Base-by-base conservation (phyloP, 2,797 vertebrate species). In the Tragopan temminckii region DNA sequence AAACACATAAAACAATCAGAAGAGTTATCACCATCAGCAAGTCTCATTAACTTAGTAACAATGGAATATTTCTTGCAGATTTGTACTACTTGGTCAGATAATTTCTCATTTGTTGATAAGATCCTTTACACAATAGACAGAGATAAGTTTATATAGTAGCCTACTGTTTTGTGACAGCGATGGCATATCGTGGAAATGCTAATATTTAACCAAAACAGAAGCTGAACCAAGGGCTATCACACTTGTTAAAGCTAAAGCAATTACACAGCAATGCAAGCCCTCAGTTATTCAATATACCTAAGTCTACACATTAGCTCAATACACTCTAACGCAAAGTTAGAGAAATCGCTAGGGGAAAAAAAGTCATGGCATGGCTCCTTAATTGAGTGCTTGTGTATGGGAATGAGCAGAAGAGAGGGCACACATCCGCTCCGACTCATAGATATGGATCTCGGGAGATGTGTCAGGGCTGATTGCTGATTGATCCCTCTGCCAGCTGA, bases 401-500 rank as follows among this genome's bases (percentile, higher is more conserved):
- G 80, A 67, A 63, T 1, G 48, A 84, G 90, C 67, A 71, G 72
- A 66, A 66, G 79, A 91, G 82, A 85, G 71, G 82, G 69, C 74
- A 87, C 77, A 84, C 57, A 64, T 31, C 55, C 48, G 11, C 67
- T 2, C 69, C 53, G 72, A 78, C 79, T 78, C 69, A 80, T 76
- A 88, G 63, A 50, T 5, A 13, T 3, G 1, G 25, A 33, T 79
- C 92, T 89, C 29, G 0, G 62, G 85, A 92, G 93, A 88, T 10
- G 12, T 63, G 68, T 55, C 83, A 61, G 74, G 70, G 71, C 80
- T 80, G 92, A 87, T 88, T 67, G 82, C 85, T 79, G 74, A 89
- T 69, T 84, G 81, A 94, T 92, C 69, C 84, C 43, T 76, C 72
- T 90, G 87, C 82, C 82, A 89, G 55, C 80, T 43, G 33, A 48